Base-by-base conservation (phyloP, 2,113 vertebrate genomes). In the Halcyon malimbica region DNA sequence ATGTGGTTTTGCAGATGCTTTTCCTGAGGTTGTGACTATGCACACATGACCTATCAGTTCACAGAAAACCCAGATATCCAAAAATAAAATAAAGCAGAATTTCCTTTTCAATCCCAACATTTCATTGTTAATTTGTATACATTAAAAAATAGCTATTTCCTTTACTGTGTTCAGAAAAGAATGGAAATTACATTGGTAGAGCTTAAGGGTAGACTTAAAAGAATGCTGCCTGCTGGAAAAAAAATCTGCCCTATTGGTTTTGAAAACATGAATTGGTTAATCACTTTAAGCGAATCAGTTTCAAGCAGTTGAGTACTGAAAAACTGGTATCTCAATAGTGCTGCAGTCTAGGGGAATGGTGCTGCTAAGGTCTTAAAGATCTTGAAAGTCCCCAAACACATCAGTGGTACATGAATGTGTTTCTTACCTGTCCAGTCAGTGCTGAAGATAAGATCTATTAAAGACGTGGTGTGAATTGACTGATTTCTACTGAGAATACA, bases 271-370 rank as follows among this genome's bases (percentile, higher is more conserved):
- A 96, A 71, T 75, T 35, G 15, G 39, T 93, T 86, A 95, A 75
- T 75, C 35, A 15, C 39, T 93, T 86, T 90, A 57, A 63, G 84
- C 63, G 78, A 91, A 79, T 90, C 90, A 93, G 33, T 93, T 91
- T 91, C 44, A 84, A 91, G 56, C 46, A 91, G 50, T 2, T 6
- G 10, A 14, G 59, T 88, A 37, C 62, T 83, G 59, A 90, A 95
- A 92, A 87, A 46, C 44, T 71, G 46, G 19, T 93, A 33, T 89
- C 56, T 91, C 56, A 90, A 68, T 84, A 82, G 63, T 31, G 60
- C 35, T 95, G 76, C 53, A 89, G 51, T 83, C 88, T 48, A 80
- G 54, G 42, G 73, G 83, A 90, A 90, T 44, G 39, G 46, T 86
- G 51, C 57, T 80, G 31, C 56, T 89, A 51, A 87, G 65, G 10